phyloP scores from a whole-genome alignment of 2,113 vertebrate species.

The Saccopteryx bilineata region DNA sequence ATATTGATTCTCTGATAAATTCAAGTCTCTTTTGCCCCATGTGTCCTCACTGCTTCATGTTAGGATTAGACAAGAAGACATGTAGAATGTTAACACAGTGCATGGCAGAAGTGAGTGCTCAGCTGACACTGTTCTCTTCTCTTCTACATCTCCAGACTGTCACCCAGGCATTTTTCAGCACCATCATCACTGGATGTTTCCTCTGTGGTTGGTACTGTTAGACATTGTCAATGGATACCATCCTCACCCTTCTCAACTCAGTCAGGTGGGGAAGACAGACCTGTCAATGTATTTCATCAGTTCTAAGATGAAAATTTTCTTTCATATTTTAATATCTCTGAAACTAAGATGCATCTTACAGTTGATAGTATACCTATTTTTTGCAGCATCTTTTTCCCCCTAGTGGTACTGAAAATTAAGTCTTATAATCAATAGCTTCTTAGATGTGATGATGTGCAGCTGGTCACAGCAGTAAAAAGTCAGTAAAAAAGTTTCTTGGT shows the following conservation, averaged over 20 bases:
- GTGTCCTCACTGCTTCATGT: not conserved
- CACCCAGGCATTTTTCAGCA: not conserved
- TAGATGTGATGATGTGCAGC: not conserved
- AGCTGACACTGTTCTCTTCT: not conserved
- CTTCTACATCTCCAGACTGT: not conserved
- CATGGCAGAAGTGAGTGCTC: not conserved
- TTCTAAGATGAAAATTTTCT: not conserved
- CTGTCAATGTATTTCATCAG: not conserved
- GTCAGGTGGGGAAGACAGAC: not conserved
- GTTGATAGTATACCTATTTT: not conserved
- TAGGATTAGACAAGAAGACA: not conserved
- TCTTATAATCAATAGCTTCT: not conserved
- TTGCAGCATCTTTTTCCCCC: not conserved
- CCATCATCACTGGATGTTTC: not conserved
- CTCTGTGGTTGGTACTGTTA: not conserved
- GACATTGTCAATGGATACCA: not conserved
- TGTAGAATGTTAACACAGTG: not conserved
- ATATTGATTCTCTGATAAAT: conserved; percentile 42
- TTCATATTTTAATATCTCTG: not conserved
- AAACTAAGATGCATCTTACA: not conserved
- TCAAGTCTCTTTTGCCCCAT: not conserved
- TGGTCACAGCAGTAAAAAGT: not conserved
- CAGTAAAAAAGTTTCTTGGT: not conserved
- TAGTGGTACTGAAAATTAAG: conserved; percentile 1
- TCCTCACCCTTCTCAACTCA: not conserved